Conservation (phyloP, 2,888 invertebrate genomes). For the Tipula lateralis region DNA sequence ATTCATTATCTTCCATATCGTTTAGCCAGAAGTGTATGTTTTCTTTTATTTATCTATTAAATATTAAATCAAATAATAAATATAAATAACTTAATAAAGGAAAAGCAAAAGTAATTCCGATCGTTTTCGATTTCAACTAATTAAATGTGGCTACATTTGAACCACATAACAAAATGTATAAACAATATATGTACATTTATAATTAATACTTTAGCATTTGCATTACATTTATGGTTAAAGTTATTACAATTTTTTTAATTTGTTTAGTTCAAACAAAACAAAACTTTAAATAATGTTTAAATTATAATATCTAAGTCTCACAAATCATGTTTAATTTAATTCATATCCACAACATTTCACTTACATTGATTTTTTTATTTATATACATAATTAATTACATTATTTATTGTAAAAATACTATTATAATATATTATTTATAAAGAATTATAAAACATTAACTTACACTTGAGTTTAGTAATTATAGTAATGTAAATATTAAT, state of each 20-base stretch:
- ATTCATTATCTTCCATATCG: conserved; percentile 35
- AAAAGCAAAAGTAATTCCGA: neutral
- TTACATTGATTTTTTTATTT: neutral
- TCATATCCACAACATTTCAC: neutral
- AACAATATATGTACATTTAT: neutral
- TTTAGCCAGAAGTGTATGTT: conserved; percentile 33
- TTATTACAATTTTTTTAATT: neutral
- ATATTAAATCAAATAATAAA: neutral
- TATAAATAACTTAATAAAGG: neutral
- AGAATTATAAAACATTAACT: neutral
- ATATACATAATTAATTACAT: neutral
- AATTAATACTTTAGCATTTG: neutral
- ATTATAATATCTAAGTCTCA: neutral
- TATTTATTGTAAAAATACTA: neutral
- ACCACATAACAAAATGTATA: neutral
- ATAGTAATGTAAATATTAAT: neutral
- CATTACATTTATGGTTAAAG: neutral
- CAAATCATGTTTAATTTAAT: neutral
- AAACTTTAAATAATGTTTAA: neutral
- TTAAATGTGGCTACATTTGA: neutral
- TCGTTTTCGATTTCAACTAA: neutral
- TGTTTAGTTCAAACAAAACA: neutral
- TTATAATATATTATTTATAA: neutral
- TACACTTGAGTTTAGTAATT: neutral
- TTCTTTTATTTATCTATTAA: neutral